Percentiles rank a stretch among this genome's conserved stretches.
These are phyloP conservation scores for Eupleurogrammus muticus DNA, from an alignment of 2,797 vertebrate genomes.

Conservation along the genomic window DNA sequence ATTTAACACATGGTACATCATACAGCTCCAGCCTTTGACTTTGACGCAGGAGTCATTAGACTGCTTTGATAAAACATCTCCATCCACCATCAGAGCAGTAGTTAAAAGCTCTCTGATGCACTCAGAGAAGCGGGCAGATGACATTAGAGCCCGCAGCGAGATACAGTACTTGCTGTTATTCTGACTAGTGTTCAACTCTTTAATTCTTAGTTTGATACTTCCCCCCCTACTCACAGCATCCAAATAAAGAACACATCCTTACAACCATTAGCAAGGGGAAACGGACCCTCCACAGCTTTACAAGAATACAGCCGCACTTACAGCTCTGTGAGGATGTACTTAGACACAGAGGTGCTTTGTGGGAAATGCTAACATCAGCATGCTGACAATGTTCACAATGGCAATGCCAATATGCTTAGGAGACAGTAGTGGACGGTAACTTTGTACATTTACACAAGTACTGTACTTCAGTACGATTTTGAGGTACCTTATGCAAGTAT, in stretches of 20 bases:
- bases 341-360: neutral
- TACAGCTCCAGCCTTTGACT: constrained; percentile 54
- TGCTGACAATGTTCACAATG: neutral
- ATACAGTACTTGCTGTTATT: neutral
- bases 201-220: neutral
- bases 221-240: neutral
- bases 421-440: too few species aligned
- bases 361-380: neutral
- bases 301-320: neutral
- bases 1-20: constrained; percentile 68
- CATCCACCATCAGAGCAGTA: constrained; percentile 27
- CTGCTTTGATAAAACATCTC: constrained; percentile 61
- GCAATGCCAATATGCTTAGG: neutral
- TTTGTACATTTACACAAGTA: too few species aligned
- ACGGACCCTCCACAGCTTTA: neutral
- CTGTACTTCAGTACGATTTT: too few species aligned
- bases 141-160: constrained; percentile 2
- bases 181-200: neutral
- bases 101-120: constrained; percentile 31
- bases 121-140: neutral
- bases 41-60: constrained; percentile 63
- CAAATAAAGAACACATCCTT: neutral
- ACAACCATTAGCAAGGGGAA: neutral
- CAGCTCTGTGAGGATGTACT: neutral
- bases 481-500: too few species aligned